These are phyloP conservation scores for Stylophora pistillata DNA, from an alignment of 64 coral and sea anemone species.

Conservation along the genomic window DNA sequence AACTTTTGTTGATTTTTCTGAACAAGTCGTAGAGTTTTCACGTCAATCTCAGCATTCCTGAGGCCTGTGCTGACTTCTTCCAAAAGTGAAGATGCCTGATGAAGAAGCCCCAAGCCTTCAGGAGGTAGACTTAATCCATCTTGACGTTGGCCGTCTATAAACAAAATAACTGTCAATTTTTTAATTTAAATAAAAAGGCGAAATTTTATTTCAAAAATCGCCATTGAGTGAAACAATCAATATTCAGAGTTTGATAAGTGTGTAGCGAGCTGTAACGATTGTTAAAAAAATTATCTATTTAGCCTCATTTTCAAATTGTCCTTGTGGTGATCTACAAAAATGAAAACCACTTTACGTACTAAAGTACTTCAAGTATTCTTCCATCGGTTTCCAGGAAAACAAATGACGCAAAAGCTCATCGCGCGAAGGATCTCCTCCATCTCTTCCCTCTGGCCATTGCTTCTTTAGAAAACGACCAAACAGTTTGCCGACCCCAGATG, in stretches of 20 bases:
- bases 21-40: conserved; percentile 1
- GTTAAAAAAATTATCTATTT: too few species aligned
- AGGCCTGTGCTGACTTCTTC: neutral
- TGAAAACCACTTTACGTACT: neutral
- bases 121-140: neutral
- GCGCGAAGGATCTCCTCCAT: neutral
- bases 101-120: conserved; percentile 6
- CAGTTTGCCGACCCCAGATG: neutral
- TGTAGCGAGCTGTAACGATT: too few species aligned
- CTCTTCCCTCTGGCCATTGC: conserved; percentile 5
- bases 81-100: neutral
- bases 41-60: neutral
- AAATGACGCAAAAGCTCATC: conserved; percentile 9
- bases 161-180: neutral
- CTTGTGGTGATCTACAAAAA: neutral
- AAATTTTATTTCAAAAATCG: too few species aligned
- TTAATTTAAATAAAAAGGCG: neutral
- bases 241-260: too few species aligned
- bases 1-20: neutral
- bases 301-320: too few species aligned
- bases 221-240: too few species aligned
- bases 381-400: conserved; percentile 45
- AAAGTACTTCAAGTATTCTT: conserved; percentile 28
- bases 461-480: conserved; percentile 16
- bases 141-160: neutral